A percentile compares a stretch with the other conserved stretches of the same genome.
These are phyloP conservation scores for Miichthys miiuy DNA, from an alignment of 2,797 vertebrate genomes.

Conservation along the genomic window DNA sequence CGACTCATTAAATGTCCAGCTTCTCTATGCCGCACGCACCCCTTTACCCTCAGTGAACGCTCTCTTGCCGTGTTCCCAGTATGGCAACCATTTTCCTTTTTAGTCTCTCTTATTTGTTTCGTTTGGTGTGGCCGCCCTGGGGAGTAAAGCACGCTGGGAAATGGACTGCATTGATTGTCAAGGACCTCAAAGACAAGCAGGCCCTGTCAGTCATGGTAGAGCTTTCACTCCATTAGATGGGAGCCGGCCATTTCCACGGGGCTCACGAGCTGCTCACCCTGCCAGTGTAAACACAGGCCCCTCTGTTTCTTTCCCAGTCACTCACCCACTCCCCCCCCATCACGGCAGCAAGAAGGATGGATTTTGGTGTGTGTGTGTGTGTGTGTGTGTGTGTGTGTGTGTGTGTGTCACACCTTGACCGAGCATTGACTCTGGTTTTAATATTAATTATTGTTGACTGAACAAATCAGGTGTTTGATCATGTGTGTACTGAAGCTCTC, in stretches of 20 bases:
- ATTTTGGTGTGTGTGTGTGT: neutral
- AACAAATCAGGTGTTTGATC: constrained; percentile 42
- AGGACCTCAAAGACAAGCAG: constrained; percentile 61
- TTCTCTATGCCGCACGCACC: constrained; percentile 20
- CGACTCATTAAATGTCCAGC: constrained; percentile 28
- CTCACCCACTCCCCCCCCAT: neutral
- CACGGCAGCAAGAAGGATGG: neutral
- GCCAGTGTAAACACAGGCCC: constrained; percentile 74
- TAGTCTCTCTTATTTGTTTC: constrained; percentile 61
- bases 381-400: constrained; percentile 8
- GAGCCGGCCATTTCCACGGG: constrained; percentile 63
- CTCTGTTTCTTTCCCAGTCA: constrained; percentile 62
- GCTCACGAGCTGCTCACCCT: constrained; percentile 50
- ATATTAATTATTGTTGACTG: constrained; percentile 43
- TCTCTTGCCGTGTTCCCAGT: constrained; percentile 37
- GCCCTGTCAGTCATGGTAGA: constrained; percentile 64
- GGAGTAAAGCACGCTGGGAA: constrained; percentile 58
- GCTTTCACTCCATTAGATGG: constrained; percentile 57
- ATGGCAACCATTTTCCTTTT: constrained; percentile 63
- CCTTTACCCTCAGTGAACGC: constrained; percentile 24
- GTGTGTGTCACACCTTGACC: constrained; percentile 29
- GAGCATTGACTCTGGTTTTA: constrained; percentile 37
- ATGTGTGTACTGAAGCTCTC: constrained; percentile 13
- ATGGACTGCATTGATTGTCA: constrained; percentile 55
- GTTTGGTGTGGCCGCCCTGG: constrained; percentile 48